These are phyloP conservation scores for Dromiciops gliroides DNA, from an alignment of 2,113 vertebrate genomes.

Conservation along the genomic window DNA sequence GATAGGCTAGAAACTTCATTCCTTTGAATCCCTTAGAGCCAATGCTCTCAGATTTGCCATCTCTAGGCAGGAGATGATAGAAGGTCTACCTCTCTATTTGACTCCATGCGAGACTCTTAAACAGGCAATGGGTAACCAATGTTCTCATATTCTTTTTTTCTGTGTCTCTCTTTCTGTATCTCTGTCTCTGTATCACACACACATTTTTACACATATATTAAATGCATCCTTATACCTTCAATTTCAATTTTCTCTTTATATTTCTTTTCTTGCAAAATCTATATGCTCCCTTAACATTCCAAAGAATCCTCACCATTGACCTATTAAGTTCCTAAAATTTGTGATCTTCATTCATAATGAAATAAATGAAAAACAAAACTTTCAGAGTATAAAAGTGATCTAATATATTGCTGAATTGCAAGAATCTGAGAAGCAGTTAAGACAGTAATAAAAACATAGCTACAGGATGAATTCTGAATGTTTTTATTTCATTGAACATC, in stretches of 20 bases:
- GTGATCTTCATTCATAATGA: neutral
- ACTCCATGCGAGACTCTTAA: too few relatives aligned
- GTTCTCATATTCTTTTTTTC: neutral
- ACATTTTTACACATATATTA: neutral
- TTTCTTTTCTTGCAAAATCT: slow-evolving; percentile 13
- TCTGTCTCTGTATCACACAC: neutral
- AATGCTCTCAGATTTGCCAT: neutral
- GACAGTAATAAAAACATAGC: neutral
- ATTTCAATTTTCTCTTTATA: neutral
- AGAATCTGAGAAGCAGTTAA: neutral
- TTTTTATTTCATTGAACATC: neutral
- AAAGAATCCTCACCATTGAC: neutral
- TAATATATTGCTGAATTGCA: slow-evolving; percentile 11
- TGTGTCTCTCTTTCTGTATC: neutral
- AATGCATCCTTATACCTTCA: neutral
- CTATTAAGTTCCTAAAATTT: neutral
- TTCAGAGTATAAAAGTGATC: neutral
- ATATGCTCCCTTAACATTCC: neutral
- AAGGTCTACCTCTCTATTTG: neutral
- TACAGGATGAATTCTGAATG: neutral
- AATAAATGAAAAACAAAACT: neutral
- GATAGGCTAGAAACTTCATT: neutral
- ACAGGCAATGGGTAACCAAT: too few relatives aligned
- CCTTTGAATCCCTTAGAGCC: neutral
- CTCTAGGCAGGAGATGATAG: neutral